Base-by-base conservation (phyloP, 2,797 vertebrate species). In the Discoglossus pictus region DNA sequence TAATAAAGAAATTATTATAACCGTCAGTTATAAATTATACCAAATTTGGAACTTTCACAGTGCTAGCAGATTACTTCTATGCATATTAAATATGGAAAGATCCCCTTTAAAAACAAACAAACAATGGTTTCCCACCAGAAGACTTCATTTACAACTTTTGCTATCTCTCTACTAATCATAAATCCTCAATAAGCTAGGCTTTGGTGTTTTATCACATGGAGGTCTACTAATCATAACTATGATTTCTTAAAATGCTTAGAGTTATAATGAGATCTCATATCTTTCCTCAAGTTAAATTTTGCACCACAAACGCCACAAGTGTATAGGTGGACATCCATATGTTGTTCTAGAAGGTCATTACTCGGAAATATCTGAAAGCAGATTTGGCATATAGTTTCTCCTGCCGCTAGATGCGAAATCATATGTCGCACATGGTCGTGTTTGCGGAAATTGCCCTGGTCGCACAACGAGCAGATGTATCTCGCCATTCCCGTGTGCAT, bases 401-500 rank as follows among this genome's bases (percentile, higher is more conserved):
- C 96, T 20, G 93, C 92, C 16, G 94, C 91, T 81, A 99, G 90
- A 84, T 99, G 97, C 58, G 96, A 98, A 84, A 98, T 97, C 97
- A 99, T 97, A 91, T 99, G 97, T 40, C 97, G 91, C 64, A 99
- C 93, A 68, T 99, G 97, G 86, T 99, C 96, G 68, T 99, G 97
- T 79, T 99, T 99, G 70, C 98, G 91, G 88, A 98, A 99, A 84
- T 96, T 97, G 66, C 97, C 97, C 88, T 98, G 96, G 84, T 98
- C 93, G 76, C 97, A 99, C 78, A 98, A 92, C 3, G 97, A 95
- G 80, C 97, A 99, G 61, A 98, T 91, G 76, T 98, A 98, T 78
- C 97, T 94, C 5, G 97, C 97, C 93, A 97, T 96, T 76, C 97
- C 97, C 75, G 93, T 94, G 90, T 99, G 97, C 97, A 99, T 98